These are phyloP conservation scores for Choristoneura fumiferana DNA, from an alignment of 1,140 invertebrate genomes.

Conservation along the genomic window DNA sequence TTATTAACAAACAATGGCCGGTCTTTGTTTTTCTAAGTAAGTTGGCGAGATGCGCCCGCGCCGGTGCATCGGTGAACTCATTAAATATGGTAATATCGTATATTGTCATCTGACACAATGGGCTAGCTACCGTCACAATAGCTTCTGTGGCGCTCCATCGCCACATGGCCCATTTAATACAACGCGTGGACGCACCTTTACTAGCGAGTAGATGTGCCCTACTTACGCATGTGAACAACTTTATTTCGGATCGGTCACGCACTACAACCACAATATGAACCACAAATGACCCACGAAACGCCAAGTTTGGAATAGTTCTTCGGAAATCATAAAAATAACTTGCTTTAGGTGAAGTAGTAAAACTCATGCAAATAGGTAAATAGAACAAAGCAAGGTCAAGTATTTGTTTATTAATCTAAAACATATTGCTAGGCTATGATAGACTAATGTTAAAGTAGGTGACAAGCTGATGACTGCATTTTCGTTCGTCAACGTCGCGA, in stretches of 20 bases:
- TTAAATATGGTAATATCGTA: slow-evolving; percentile 17
- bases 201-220: slow-evolving; percentile 32
- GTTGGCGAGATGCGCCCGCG: slow-evolving; percentile 11
- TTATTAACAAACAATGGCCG: slow-evolving; percentile 19
- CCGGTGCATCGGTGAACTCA: slow-evolving; percentile 9
- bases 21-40: slow-evolving; percentile 18
- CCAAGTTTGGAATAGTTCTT: too few relatives aligned
- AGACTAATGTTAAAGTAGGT: too few relatives aligned
- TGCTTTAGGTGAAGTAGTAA: too few relatives aligned
- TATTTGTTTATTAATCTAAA: too few relatives aligned
- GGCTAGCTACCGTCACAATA: slow-evolving; percentile 1
- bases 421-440: too few relatives aligned
- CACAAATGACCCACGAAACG: background rate
- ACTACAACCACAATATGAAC: slow-evolving; percentile 16
- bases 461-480: too few relatives aligned
- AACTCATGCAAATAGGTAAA: too few relatives aligned
- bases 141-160: slow-evolving; percentile 3
- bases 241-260: slow-evolving; percentile 31
- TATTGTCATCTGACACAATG: slow-evolving; percentile 21
- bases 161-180: slow-evolving; percentile 48
- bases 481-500: background rate
- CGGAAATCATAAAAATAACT: too few relatives aligned
- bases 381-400: too few relatives aligned
- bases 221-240: slow-evolving; percentile 31
- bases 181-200: slow-evolving; percentile 40